phyloP scores from a whole-genome alignment of 1,140 invertebrate genomes.

The Subanguina moxae region DNA sequence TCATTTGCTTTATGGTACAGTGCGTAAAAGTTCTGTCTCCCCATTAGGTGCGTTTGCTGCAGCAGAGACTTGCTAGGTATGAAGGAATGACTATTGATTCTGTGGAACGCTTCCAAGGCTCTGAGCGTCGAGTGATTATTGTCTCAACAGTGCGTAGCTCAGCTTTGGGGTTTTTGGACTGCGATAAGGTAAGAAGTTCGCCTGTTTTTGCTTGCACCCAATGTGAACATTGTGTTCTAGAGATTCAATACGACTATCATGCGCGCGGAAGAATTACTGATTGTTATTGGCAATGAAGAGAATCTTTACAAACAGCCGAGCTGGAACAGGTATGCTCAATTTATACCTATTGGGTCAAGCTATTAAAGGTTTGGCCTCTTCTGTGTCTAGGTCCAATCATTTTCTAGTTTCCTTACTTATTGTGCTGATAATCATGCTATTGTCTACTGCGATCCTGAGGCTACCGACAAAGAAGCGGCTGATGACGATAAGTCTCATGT shows the following conservation, averaged over 20 bases:
- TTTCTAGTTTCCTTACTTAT: no score
- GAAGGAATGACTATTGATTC: conserved; percentile 33
- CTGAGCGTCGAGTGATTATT: conserved; percentile 38
- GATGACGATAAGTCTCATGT: no score
- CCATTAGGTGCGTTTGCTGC: conserved; percentile 14
- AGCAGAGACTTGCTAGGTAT: neutral
- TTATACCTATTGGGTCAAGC: no score
- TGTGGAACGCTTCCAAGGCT: conserved; percentile 34
- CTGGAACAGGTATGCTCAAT: conserved; percentile 16
- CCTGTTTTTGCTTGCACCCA: neutral
- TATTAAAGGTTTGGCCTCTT: no score
- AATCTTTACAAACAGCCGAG: conserved; percentile 4
- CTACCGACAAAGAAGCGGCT: no score
- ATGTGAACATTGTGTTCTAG: neutral
- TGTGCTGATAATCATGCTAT: no score
- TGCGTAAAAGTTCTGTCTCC: neutral
- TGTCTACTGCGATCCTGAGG: no score
- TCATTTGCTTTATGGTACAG: neutral
- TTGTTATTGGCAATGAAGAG: conserved; percentile 25
- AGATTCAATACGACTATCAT: conserved; percentile 33
- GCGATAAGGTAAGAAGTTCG: conserved; percentile 19
- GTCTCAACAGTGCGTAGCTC: conserved; percentile 28
- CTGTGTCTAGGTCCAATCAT: no score
- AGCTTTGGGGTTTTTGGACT: conserved; percentile 24
- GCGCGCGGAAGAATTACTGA: conserved; percentile 33